Evolutionary conservation across 2,797 vertebrate species (phyloP), one percentile per base, ranked within the genome.

Genomic region (Clarias pachynema): DNA sequence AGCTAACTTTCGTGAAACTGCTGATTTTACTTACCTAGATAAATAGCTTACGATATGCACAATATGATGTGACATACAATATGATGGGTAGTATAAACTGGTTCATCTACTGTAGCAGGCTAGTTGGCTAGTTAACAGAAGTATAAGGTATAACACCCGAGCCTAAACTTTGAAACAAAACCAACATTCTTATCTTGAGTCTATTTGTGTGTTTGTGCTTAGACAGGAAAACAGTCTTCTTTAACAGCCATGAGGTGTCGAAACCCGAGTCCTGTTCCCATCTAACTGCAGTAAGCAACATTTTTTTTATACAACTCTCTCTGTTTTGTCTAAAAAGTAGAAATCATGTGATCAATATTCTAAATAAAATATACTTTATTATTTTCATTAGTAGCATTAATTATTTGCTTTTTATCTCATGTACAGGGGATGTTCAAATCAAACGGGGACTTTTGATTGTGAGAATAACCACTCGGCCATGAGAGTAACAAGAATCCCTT

Each of bases 241-340:
- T 96, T 86, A 95, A 96, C 91, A 96, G 95, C 63, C 95, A 95
- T 1, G 91, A 95, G 40, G 95, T 96, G 80, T 96, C 95, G 72
- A 96, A 96, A 82, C 94, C 94, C 0, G 94, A 95, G 90, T 96
- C 94, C 9, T 93, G 87, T 84, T 96, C 95, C 24, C 92, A 94
- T 82, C 93, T 96, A 14, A 12, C 22, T 9, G 56, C 20, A 34
- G 63, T 73, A 65, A 70, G 78, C 15, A 63, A 65, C 34, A 34
- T n/a, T 79, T 40, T 2, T n/a, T 40, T 37, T 29, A 40, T n/a
- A 72, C 12, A 26, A 4, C 1, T 10, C 44, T 29, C 9, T 10
- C 44, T 49, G 5, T 18, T n/a, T 49, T 14, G 49, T 75, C 49
- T 75, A 29, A 31, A 29, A 9, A 18, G n/a, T 40, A 37, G 20